A percentile compares a stretch with the other conserved stretches of the same genome.
Conservation (phyloP, 2,113 vertebrate species). For the Acrocephalus kingi region DNA sequence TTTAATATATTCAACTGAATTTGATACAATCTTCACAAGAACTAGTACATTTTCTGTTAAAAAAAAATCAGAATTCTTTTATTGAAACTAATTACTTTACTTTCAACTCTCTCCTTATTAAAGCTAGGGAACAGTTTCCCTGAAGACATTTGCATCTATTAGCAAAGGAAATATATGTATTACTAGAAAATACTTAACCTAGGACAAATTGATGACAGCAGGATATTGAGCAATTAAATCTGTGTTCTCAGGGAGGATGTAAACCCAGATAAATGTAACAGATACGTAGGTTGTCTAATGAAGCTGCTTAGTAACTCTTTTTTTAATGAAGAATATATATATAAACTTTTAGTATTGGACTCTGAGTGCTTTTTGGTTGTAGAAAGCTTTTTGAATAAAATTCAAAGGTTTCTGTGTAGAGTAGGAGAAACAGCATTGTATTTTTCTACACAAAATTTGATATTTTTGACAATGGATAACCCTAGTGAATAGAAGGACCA, state of each 20-base stretch:
- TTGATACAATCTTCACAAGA: conserved; percentile 17
- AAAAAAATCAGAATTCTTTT: conserved; percentile 8
- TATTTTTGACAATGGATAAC: not conserved
- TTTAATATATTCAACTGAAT: conserved; percentile 21
- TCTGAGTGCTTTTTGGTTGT: not conserved
- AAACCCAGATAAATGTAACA: not conserved
- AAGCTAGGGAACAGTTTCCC: not conserved
- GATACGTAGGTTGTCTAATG: not conserved
- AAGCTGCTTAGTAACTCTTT: not conserved
- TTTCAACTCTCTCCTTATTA: conserved; percentile 42
- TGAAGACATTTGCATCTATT: conserved; percentile 28
- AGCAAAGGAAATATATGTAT: conserved; percentile 31
- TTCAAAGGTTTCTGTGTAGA: not conserved
- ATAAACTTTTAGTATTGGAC: not conserved
- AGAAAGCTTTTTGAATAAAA: not conserved
- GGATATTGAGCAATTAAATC: conserved; percentile 10
- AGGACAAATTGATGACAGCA: conserved; percentile 25
- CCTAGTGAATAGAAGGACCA: not conserved
- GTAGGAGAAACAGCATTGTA: not conserved
- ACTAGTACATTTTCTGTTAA: not conserved
- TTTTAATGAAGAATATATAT: not conserved
- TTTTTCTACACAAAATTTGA: not conserved
- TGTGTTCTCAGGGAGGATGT: not conserved
- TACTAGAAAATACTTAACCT: conserved; percentile 51
- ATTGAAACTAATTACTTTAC: conserved; percentile 8